Evolutionary conservation across 2,113 vertebrate species (phyloP), one percentile per base, ranked within the genome.

Genomic region (Gulo gulo): DNA sequence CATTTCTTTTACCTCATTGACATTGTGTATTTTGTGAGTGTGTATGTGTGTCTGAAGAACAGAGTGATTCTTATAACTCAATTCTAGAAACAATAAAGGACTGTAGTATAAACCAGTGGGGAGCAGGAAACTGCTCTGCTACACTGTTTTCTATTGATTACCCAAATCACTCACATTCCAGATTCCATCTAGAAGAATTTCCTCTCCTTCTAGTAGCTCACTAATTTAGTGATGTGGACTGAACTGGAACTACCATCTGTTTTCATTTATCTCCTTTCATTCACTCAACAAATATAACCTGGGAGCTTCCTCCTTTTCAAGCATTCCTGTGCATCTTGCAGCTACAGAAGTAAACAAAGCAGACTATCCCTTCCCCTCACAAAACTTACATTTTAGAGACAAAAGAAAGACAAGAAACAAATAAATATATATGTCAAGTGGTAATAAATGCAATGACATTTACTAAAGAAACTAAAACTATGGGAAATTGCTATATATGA

Each of bases 101-200:
- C 4, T 91, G 2, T 39, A 26, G 9, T 23, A 9, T 34, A 34
- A 1, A 8, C 16, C 29, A 63, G 2, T 4, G 1, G 8, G 26
- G 15, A 36, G 1, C 18, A 11, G 39, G 14, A 16, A 5, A 26
- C 16, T 47, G 9, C 15, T 86, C 18, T 74, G 12, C 2, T 67
- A 13, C 21, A 10, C 0, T 73, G 39, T 2, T 39, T 61, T 24
- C 3, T 1, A n/a, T 0, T 88, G 47, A 73, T 89, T 61, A 26
- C 61, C 5, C 39, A 91, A n/a, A 63, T 47, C 61, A 55, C 9
- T 94, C 36, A 74, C 18, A 6, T n/a, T 78, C 21, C 21, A 79
- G 10, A 21, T 93, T 50, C 47, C 10, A 36, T 81, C 24, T 61
- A 73, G 63, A 52, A 57, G 6, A 26, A 69, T n/a, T 12, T 84